A percentile compares a stretch with the other conserved stretches of the same genome.
phyloP scores from a whole-genome alignment of 2,888 invertebrate genomes.

The Leptopterna dolabrata region DNA sequence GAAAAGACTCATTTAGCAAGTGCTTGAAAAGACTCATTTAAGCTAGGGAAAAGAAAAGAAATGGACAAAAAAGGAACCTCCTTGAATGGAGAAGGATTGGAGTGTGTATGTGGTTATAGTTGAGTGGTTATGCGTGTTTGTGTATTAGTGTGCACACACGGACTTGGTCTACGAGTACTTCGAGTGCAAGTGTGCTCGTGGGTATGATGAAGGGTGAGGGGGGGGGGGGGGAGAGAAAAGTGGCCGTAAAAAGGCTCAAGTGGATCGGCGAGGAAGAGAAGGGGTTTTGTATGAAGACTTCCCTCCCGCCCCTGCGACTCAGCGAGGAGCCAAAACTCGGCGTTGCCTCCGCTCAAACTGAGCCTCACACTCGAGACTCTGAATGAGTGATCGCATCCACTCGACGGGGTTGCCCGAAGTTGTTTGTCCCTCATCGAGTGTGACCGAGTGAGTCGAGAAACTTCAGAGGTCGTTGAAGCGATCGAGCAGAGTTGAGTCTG shows the following conservation, averaged over 20 bases:
- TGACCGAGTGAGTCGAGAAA: not conserved
- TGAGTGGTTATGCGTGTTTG: not conserved
- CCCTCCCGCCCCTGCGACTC: not conserved
- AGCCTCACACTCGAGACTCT: not conserved
- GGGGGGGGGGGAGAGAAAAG: not conserved
- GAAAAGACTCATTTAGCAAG: slow-evolving; percentile 23
- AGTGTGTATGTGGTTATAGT: not conserved
- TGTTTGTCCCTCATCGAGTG: slow-evolving; percentile 3
- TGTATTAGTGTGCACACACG: not conserved
- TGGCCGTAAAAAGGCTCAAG: not conserved
- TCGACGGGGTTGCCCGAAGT: slow-evolving; percentile 1
- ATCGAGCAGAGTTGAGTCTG: not conserved
- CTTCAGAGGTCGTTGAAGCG: not conserved
- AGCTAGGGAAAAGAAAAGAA: not conserved
- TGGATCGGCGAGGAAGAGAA: not conserved
- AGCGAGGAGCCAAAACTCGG: not conserved
- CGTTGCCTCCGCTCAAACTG: not conserved
- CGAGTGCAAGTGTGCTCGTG: not conserved
- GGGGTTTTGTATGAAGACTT: not conserved
- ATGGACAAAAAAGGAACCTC: not conserved
- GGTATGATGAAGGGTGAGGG: too few relatives aligned
- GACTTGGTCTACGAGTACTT: not conserved
- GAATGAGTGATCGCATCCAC: slow-evolving; percentile 12
- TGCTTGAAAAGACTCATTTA: slow-evolving; percentile 22
- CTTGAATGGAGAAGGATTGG: not conserved